Conservation (phyloP, 2,888 invertebrate species). For the Ecdyonurus torrentis region DNA sequence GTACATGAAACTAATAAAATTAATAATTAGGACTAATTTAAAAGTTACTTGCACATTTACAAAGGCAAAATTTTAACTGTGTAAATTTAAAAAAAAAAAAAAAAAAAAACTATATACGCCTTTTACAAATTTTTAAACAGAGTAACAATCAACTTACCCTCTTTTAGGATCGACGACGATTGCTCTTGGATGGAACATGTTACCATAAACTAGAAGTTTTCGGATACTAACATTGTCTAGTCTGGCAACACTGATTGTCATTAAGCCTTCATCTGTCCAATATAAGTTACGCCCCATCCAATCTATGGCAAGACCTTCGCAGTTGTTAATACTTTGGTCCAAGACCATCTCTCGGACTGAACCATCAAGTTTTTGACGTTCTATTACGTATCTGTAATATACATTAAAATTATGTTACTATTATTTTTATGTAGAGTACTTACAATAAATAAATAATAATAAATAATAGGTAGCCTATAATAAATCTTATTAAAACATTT, state of each 20-base stretch:
- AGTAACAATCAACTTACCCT: slow-evolving; percentile 29
- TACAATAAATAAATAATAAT: too few species aligned
- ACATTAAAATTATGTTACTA: too few species aligned
- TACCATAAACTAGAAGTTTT: slow-evolving; percentile 37
- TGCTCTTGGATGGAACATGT: slow-evolving; percentile 42
- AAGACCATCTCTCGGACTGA: slow-evolving; percentile 37
- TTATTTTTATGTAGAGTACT: too few species aligned
- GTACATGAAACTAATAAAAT: slow-evolving; percentile 39
- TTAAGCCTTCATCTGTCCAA: slow-evolving; percentile 61
- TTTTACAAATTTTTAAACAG: slow-evolving; percentile 7
- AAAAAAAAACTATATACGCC: too few species aligned
- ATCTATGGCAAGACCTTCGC: slow-evolving; percentile 66
- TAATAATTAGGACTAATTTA: neutral
- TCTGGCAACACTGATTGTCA: slow-evolving; percentile 48
- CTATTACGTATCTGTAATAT: slow-evolving; percentile 43
- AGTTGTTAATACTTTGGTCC: slow-evolving; percentile 39
- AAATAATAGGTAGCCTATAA: too few species aligned
- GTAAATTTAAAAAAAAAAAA: too few species aligned
- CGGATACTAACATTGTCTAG: slow-evolving; percentile 37
- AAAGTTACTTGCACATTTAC: neutral
- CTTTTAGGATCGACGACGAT: slow-evolving; percentile 48
- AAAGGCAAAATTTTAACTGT: slow-evolving; percentile 5
- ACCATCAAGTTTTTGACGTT: slow-evolving; percentile 45
- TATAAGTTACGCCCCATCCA: slow-evolving; percentile 69
- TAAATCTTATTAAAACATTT: neutral